Conservation (phyloP, 2,113 vertebrate species). For the Falco punctatus region DNA sequence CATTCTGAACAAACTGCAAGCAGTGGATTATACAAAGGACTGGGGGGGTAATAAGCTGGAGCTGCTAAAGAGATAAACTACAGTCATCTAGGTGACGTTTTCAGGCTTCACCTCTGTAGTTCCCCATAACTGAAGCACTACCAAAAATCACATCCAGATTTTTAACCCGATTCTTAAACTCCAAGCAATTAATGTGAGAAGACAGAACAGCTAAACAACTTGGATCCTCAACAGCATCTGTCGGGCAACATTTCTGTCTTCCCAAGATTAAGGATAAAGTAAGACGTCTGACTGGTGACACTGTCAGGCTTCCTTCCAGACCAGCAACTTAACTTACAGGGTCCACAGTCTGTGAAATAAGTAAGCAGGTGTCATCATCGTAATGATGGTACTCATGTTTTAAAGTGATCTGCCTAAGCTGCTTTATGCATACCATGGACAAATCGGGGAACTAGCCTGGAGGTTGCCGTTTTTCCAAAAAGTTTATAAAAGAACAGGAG, state of each 20-base stretch:
- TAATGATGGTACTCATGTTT: background rate
- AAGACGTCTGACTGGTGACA: background rate
- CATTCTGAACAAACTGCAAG: background rate
- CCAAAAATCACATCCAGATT: background rate
- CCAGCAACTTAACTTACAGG: fast-evolving
- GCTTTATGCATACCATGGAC: background rate
- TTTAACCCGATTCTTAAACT: background rate
- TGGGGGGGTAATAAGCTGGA: background rate
- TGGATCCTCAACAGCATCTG: background rate
- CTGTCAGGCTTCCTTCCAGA: background rate
- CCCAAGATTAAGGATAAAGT: background rate
- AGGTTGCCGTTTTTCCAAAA: background rate
- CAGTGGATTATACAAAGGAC: background rate
- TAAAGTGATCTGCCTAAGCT: background rate
- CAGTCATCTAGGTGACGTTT: background rate
- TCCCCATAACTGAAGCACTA: background rate
- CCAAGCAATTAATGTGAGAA: background rate
- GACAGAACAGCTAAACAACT: background rate
- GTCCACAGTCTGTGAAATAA: background rate
- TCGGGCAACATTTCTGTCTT: background rate
- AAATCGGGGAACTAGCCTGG: background rate
- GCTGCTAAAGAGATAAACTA: background rate
- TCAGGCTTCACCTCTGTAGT: background rate
- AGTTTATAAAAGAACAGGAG: background rate
- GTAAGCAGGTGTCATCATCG: background rate